Evolutionary conservation across 2,888 invertebrate genomes (phyloP).

Genomic region (Hyposoter dolosus): DNA sequence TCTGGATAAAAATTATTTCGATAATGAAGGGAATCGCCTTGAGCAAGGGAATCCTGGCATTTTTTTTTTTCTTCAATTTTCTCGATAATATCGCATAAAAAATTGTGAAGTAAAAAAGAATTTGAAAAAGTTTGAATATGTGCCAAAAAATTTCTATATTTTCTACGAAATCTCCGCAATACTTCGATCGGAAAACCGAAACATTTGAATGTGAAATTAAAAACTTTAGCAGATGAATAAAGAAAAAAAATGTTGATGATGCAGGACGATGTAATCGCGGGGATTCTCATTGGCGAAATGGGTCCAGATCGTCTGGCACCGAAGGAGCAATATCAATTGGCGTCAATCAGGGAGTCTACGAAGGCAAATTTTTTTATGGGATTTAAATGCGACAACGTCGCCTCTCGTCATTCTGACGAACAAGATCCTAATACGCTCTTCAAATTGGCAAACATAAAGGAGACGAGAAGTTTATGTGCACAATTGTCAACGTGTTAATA

Average conservation of each 20-base stretch:
- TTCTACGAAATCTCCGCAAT: not conserved
- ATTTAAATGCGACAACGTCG: slow-evolving; percentile 73
- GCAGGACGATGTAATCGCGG: slow-evolving; percentile 18
- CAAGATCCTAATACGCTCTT: slow-evolving; percentile 14
- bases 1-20: slow-evolving; percentile 75
- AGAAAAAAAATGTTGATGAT: not conserved
- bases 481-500: not conserved
- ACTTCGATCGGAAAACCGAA: too few species aligned
- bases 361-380: slow-evolving; percentile 75
- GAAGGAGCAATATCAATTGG: slow-evolving; percentile 74
- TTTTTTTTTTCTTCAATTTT: not conserved
- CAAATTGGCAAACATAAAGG: not conserved
- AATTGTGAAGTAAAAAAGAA: not conserved
- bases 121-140: not conserved
- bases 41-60: not conserved
- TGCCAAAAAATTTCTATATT: not conserved
- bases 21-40: slow-evolving; percentile 9
- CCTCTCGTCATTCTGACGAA: slow-evolving; percentile 50
- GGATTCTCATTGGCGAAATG: slow-evolving; percentile 11
- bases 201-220: not conserved
- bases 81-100: not conserved
- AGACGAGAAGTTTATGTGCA: not conserved
- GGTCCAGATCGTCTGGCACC: slow-evolving; percentile 7
- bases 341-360: slow-evolving; percentile 76
- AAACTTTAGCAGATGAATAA: not conserved